Percentiles rank a stretch among this genome's conserved stretches.
These are phyloP conservation scores for Danionella dracula DNA, from an alignment of 2,797 vertebrate species.

Conservation along the genomic window DNA sequence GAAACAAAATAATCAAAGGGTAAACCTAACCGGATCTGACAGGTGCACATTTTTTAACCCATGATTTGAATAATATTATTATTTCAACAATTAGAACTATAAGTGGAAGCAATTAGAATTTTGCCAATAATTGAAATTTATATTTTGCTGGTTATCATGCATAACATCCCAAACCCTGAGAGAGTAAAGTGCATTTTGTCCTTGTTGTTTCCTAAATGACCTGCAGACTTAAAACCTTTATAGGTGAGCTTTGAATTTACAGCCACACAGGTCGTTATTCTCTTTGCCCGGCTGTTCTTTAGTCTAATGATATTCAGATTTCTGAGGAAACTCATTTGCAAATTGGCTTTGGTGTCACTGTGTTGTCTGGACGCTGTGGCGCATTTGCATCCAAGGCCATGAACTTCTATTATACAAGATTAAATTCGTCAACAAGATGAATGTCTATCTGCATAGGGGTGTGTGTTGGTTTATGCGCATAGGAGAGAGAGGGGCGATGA, in stretches of 20 bases:
- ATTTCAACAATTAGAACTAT: no score
- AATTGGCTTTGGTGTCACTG: conserved; percentile 53
- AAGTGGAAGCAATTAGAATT: no score
- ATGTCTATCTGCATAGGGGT: no score
- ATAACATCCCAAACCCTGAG: no score
- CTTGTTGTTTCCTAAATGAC: not conserved
- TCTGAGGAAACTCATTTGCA: conserved; percentile 71
- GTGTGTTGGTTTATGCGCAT: no score
- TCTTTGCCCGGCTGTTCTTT: conserved; percentile 64
- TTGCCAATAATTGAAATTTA: no score
- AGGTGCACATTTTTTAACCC: no score
- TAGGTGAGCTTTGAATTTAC: conserved; percentile 58
- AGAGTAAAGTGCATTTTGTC: not conserved
- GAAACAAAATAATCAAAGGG: no score
- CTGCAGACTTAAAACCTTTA: not conserved
- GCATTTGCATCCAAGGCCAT: conserved; percentile 70
- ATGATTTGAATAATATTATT: no score
- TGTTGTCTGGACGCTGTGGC: conserved; percentile 12
- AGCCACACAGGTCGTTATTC: conserved; percentile 72
- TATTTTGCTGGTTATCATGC: no score
- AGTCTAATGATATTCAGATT: conserved; percentile 75
- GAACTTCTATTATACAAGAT: conserved; percentile 74
- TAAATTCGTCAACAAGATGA: conserved; percentile 69
- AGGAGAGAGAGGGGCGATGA: no score
- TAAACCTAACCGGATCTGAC: no score